These are phyloP conservation scores for Pyrocoelia pectoralis DNA, from an alignment of 2,888 invertebrate species.

Conservation along the genomic window DNA sequence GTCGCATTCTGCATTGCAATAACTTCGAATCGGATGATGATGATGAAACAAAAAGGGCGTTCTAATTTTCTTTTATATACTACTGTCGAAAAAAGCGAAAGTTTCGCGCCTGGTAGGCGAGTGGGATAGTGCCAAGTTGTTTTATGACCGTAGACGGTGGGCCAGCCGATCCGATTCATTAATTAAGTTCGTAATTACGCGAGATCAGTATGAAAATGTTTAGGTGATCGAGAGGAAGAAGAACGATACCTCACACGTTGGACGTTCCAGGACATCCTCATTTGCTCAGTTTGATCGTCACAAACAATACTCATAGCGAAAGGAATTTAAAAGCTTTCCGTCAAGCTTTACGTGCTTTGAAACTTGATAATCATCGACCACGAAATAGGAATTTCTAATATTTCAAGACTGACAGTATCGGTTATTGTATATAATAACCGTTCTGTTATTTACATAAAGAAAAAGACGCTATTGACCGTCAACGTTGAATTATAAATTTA, in stretches of 20 bases:
- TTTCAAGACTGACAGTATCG: neutral
- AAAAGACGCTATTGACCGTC: neutral
- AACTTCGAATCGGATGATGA: slow-evolving; percentile 27
- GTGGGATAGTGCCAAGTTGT: slow-evolving; percentile 54
- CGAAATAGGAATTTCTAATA: slow-evolving; percentile 38
- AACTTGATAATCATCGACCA: slow-evolving; percentile 44
- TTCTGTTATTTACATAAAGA: neutral
- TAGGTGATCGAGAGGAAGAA: no score
- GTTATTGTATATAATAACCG: neutral
- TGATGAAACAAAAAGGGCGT: slow-evolving; percentile 23
- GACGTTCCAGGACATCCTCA: slow-evolving; percentile 28
- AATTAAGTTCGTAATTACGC: slow-evolving; percentile 54
- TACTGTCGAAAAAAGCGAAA: neutral
- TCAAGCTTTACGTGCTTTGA: slow-evolving; percentile 51
- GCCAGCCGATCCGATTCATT: slow-evolving; percentile 54
- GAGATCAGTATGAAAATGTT: slow-evolving; percentile 39
- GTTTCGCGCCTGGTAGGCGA: slow-evolving; percentile 43
- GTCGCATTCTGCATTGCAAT: slow-evolving; percentile 36
- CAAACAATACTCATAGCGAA: slow-evolving; percentile 49
- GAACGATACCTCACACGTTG: slow-evolving; percentile 24
- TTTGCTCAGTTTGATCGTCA: slow-evolving; percentile 21
- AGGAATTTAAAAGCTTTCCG: slow-evolving; percentile 52
- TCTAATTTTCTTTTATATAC: neutral
- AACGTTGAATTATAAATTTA: slow-evolving; percentile 15
- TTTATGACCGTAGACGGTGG: slow-evolving; percentile 52